These are phyloP conservation scores for Manis pentadactyla DNA, from an alignment of 2,797 vertebrate genomes.

Conservation along the genomic window DNA sequence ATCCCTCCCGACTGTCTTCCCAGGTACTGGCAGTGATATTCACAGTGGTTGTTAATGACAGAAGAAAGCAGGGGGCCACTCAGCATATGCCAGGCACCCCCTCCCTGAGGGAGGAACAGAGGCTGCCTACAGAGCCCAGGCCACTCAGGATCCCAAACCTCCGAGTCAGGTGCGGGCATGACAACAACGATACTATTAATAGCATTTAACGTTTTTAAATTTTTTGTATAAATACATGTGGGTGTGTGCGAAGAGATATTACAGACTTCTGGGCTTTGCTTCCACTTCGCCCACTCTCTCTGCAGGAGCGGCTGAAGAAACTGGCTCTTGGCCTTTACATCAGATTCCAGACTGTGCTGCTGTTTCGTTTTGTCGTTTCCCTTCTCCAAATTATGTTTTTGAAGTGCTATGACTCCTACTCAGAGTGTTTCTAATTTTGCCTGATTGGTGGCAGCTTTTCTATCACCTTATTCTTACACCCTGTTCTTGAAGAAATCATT, in stretches of 20 bases:
- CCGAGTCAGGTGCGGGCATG: neutral
- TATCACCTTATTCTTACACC: neutral
- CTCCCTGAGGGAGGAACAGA: neutral
- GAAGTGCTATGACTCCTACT: neutral
- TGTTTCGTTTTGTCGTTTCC: constrained; percentile 46
- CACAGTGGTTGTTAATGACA: constrained; percentile 34
- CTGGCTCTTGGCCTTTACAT: constrained; percentile 48
- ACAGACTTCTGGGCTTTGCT: constrained; percentile 47
- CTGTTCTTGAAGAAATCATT: constrained; percentile 27
- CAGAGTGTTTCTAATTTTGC: constrained; percentile 39
- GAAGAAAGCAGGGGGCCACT: constrained; percentile 41
- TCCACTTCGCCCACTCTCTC: neutral
- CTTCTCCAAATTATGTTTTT: constrained; percentile 39
- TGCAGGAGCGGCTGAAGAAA: neutral
- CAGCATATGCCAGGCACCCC: neutral
- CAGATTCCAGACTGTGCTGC: neutral
- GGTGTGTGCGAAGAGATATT: neutral
- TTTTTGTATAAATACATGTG: neutral
- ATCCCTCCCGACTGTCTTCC: constrained; percentile 44
- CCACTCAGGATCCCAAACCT: constrained; percentile 36
- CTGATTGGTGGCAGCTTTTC: neutral
- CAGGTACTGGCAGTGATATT: constrained; percentile 1
- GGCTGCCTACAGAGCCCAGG: neutral
- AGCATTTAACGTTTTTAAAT: neutral
- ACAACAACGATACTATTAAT: constrained; percentile 42